phyloP scores from a whole-genome alignment of 2,113 vertebrate species.

The Tenrec ecaudatus region DNA sequence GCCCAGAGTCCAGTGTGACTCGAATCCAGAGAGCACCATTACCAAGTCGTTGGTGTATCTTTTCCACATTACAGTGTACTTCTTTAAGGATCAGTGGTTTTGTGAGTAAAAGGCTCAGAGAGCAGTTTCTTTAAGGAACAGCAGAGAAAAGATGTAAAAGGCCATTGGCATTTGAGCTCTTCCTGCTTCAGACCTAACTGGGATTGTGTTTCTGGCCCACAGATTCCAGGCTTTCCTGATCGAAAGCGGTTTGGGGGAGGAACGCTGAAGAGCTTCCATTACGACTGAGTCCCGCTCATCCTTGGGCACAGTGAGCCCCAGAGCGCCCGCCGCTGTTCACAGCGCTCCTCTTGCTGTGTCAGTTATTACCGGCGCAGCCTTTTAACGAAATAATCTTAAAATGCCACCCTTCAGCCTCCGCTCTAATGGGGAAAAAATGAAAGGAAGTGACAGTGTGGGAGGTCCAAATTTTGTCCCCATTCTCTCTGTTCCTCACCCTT shows the following conservation, averaged over 20 bases:
- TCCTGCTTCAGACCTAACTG: constrained; percentile 48
- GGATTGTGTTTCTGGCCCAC: constrained; percentile 77
- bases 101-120: constrained; percentile 59
- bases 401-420: constrained; percentile 53
- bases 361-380: constrained; percentile 58
- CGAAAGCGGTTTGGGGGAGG: constrained; percentile 93
- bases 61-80: constrained; percentile 38
- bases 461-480: constrained; percentile 26
- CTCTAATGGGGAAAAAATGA: constrained; percentile 54
- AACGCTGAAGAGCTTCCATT: constrained; percentile 94
- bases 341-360: constrained; percentile 56
- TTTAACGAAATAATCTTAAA: constrained; percentile 61
- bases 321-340: constrained; percentile 39
- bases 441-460: constrained; percentile 32
- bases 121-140: constrained; percentile 19
- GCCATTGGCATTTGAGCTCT: constrained; percentile 43
- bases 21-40: not conserved
- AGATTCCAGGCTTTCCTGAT: constrained; percentile 95
- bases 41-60: constrained; percentile 28
- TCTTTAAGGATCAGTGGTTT: constrained; percentile 20
- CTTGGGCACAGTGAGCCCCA: constrained; percentile 46
- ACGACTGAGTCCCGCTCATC: constrained; percentile 87
- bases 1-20: not conserved
- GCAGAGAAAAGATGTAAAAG: not conserved
- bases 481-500: constrained; percentile 52